These are phyloP conservation scores for Euthynnus affinis DNA, from an alignment of 2,797 vertebrate species.

Conservation along the genomic window DNA sequence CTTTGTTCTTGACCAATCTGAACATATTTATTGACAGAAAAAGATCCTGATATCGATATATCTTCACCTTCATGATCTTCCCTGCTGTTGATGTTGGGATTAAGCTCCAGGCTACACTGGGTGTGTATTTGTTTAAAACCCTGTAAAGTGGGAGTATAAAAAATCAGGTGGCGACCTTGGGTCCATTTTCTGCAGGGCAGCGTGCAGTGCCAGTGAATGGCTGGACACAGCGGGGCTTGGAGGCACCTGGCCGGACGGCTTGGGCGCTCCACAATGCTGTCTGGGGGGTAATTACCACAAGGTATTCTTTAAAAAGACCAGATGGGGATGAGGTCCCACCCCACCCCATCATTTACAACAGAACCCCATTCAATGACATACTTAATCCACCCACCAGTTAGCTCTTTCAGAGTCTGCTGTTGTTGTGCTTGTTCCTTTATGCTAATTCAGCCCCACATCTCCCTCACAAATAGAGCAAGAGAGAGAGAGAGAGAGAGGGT, in stretches of 20 bases:
- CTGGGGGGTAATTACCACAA: conserved; percentile 99
- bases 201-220: conserved; percentile 91
- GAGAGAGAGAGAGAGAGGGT: conserved; percentile 60
- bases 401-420: conserved; percentile 92
- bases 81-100: background rate
- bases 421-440: conserved; percentile 97
- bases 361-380: conserved; percentile 99
- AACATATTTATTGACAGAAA: conserved; percentile 9
- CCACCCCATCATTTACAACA: conserved; percentile 97
- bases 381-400: conserved; percentile 99
- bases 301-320: conserved; percentile 99
- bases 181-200: conserved; percentile 89
- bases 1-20: background rate
- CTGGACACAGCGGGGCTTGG: conserved; percentile 92
- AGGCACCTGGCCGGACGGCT: conserved; percentile 97
- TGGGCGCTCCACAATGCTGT: conserved; percentile 93
- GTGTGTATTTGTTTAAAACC: conserved; percentile 89
- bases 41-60: background rate
- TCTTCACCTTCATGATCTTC: background rate
- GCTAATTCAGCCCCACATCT: conserved; percentile 90
- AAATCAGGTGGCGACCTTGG: conserved; percentile 92
- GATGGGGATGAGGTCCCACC: conserved; percentile 90
- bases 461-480: conserved; percentile 55
- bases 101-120: background rate
- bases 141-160: conserved; percentile 80